A percentile compares a stretch with the other conserved stretches of the same genome.
phyloP scores from a whole-genome alignment of 2,888 invertebrate genomes.

The Macropis europaea region DNA sequence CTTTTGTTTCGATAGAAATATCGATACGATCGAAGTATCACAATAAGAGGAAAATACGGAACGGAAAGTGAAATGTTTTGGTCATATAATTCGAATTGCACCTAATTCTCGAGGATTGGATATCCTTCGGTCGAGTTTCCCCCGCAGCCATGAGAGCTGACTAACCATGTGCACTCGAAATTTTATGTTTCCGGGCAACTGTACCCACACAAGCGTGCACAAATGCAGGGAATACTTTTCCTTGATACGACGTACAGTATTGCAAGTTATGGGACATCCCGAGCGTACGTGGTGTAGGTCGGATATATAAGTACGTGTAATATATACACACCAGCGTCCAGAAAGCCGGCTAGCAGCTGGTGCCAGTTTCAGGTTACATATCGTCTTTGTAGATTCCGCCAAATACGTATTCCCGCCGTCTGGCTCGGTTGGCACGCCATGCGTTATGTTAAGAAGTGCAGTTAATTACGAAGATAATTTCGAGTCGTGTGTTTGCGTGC shows the following conservation, averaged over 20 bases:
- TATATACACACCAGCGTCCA: slow-evolving; percentile 42
- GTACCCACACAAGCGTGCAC: neutral
- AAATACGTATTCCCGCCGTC: slow-evolving; percentile 73
- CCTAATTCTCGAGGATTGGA: neutral
- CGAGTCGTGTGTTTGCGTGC: slow-evolving; percentile 77
- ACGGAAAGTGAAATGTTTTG: neutral
- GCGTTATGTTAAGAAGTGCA: slow-evolving; percentile 79
- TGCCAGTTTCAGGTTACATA: slow-evolving; percentile 76
- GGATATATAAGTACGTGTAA: slow-evolving; percentile 36
- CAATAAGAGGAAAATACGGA: neutral
- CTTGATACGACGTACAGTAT: slow-evolving; percentile 21
- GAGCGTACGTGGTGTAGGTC: slow-evolving; percentile 26
- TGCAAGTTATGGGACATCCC: slow-evolving; percentile 42
- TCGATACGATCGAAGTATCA: neutral
- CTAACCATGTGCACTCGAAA: slow-evolving; percentile 26
- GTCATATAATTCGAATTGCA: neutral
- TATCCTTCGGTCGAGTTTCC: neutral
- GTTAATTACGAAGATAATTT: slow-evolving; percentile 80
- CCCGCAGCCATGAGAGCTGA: neutral
- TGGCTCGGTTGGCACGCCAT: slow-evolving; percentile 77
- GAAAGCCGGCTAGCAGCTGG: slow-evolving; percentile 65
- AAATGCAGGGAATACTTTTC: slow-evolving; percentile 39
- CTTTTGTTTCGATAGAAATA: too few species aligned
- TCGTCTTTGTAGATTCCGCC: slow-evolving; percentile 73
- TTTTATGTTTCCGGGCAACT: slow-evolving; percentile 33